phyloP scores from a whole-genome alignment of 2,888 invertebrate species.

The Eupithecia exiguata region DNA sequence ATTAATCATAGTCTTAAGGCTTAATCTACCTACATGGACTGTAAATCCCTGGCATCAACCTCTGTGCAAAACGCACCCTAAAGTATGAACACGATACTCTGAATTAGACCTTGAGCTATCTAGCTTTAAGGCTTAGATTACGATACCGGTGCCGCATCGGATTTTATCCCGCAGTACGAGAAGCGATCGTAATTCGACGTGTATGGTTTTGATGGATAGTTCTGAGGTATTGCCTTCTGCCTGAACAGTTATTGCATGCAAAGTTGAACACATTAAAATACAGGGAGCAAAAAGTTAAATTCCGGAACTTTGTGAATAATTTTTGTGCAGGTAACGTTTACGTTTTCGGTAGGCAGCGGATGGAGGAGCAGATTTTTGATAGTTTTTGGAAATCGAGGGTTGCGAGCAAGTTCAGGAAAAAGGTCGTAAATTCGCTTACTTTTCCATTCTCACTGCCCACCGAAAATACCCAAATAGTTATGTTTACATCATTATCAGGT shows the following conservation, averaged over 20 bases:
- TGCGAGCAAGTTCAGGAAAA: neutral
- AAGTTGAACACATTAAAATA: neutral
- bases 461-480: neutral
- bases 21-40: constrained; percentile 32
- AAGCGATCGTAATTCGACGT: constrained; percentile 32
- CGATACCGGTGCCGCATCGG: constrained; percentile 14
- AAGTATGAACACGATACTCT: constrained; percentile 8
- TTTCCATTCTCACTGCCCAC: neutral
- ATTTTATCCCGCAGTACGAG: constrained; percentile 20
- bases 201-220: constrained; percentile 25
- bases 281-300: neutral
- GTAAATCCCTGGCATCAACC: constrained; percentile 32
- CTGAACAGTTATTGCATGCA: neutral
- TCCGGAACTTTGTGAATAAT: neutral
- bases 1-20: too few relatives aligned
- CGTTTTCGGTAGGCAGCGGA: neutral
- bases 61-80: constrained; percentile 20
- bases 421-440: neutral
- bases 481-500: neutral
- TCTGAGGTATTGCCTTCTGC: constrained; percentile 13
- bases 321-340: neutral
- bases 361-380: neutral
- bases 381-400: neutral
- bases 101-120: constrained; percentile 20
- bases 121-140: constrained; percentile 16